Conservation (phyloP, 2,888 invertebrate genomes). For the Agrotis ipsilon region DNA sequence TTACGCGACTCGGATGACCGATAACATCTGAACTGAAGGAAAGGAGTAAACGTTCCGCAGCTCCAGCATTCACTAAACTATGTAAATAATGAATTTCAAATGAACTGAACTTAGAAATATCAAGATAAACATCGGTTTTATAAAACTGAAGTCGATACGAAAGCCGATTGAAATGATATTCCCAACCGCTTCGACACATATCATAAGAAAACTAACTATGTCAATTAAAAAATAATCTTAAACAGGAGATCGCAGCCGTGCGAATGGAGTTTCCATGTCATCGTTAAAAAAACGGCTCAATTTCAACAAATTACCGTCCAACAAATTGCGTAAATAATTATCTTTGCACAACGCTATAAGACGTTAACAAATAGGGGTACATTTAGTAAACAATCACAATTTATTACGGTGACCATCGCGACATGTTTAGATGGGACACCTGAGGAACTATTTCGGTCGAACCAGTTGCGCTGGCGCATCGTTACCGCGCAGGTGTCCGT, state of each 20-base stretch:
- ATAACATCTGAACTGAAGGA: too few relatives aligned
- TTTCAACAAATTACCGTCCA: constrained; percentile 58
- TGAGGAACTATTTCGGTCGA: constrained; percentile 77
- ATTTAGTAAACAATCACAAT: constrained; percentile 72
- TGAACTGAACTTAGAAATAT: constrained; percentile 21
- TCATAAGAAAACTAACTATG: constrained; percentile 36
- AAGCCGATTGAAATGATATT: constrained; percentile 21
- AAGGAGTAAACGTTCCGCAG: too few relatives aligned
- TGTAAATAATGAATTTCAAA: constrained; percentile 64
- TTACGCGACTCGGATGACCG: constrained; percentile 74
- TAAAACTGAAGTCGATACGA: constrained; percentile 7
- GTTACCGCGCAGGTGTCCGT: constrained; percentile 68
- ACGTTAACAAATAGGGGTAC: constrained; percentile 61
- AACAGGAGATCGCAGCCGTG: constrained; percentile 31
- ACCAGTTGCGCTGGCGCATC: constrained; percentile 67
- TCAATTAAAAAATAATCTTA: constrained; percentile 45
- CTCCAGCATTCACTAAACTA: constrained; percentile 62
- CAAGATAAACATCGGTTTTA: constrained; percentile 16
- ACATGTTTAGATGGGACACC: constrained; percentile 71
- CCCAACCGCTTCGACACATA: constrained; percentile 10
- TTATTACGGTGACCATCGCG: constrained; percentile 66
- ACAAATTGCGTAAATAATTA: constrained; percentile 63
- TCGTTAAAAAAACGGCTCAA: constrained; percentile 54
- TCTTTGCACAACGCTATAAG: constrained; percentile 51
- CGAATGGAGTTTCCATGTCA: constrained; percentile 55